Percentiles rank a stretch among this genome's conserved stretches.
These are phyloP conservation scores for Antennarius striatus DNA, from an alignment of 2,113 vertebrate genomes.

Conservation along the genomic window DNA sequence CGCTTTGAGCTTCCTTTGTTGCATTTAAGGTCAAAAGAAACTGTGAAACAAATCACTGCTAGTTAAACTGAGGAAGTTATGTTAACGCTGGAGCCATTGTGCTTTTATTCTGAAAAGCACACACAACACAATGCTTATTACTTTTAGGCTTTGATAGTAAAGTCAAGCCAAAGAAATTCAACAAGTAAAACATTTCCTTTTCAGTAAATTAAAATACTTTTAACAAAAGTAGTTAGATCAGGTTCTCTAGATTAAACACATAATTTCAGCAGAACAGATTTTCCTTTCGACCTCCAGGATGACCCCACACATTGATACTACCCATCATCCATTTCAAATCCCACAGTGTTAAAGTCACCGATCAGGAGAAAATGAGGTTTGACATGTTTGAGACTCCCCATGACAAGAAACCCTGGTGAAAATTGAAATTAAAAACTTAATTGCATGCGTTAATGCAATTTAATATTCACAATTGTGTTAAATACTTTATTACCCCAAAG, in stretches of 20 bases:
- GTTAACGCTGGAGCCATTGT: no score
- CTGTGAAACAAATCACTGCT: no score
- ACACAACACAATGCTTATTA: background rate
- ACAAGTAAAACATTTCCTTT: no score
- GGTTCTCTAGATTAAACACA: no score
- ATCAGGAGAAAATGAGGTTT: conserved; percentile 13
- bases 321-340: conserved; percentile 9
- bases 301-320: conserved; percentile 28
- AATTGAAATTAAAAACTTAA: conserved; percentile 58
- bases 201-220: no score
- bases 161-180: no score
- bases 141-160: background rate
- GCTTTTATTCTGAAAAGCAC: conserved; percentile 32
- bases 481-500: conserved; percentile 59
- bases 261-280: background rate
- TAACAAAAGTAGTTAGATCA: no score
- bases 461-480: conserved; percentile 56
- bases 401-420: conserved; percentile 43
- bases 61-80: no score
- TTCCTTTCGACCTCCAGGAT: conserved; percentile 35
- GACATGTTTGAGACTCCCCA: conserved; percentile 32
- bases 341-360: conserved; percentile 1
- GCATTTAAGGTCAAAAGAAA: no score
- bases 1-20: no score
- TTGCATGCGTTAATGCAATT: conserved; percentile 47